Evolutionary conservation across 2,113 vertebrate species (phyloP), one percentile per base, ranked within the genome.

Genomic region (Pseudopipra pipra): DNA sequence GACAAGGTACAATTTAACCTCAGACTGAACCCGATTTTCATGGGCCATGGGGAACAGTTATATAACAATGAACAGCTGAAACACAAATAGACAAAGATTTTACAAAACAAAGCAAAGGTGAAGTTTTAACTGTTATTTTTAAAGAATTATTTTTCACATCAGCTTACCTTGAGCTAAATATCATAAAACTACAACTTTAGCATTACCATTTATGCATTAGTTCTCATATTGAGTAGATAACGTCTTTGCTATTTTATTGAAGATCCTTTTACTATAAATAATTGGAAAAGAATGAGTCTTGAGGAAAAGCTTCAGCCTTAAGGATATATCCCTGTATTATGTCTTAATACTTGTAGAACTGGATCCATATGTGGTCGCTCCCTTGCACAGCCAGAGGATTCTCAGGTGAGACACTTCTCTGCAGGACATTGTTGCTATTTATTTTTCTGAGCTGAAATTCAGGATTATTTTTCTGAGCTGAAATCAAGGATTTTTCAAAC

Each of bases 1-100:
- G 25, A 75, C 56, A 92, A 77, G 68, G 72, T 14, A 86, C 56
- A 82, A 19, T 94, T 95, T 96, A 92, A 96, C 93, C 92, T 94
- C 27, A 28, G n/a, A 22, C 68, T 96, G 90, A 93, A 93, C 92
- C 85, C 14, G 24, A 55, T 67, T 77, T 90, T 75, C 65, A 27
- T 17, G 65, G 65, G 58, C 93, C 68, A 22, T 7, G 31, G 72
- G 39, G 72, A 91, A 75, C 33, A 55, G 59, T 93, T 95, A 77
- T 2, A 21, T 84, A 95, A 95, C 91, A 92, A 39, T 2, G 47
- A 91, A 55, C 47, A 74, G 43, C 2, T 61, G 51, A 93, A 96
- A 90, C 70, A 90, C 39, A 83, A 90, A 63, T 11, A 84, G 51
- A 75, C 43, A 73, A 74, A 51, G 72, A 39, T 77, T 88, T 88